These are phyloP conservation scores for Diloba caeruleocephala DNA, from an alignment of 2,888 invertebrate genomes.

Conservation along the genomic window DNA sequence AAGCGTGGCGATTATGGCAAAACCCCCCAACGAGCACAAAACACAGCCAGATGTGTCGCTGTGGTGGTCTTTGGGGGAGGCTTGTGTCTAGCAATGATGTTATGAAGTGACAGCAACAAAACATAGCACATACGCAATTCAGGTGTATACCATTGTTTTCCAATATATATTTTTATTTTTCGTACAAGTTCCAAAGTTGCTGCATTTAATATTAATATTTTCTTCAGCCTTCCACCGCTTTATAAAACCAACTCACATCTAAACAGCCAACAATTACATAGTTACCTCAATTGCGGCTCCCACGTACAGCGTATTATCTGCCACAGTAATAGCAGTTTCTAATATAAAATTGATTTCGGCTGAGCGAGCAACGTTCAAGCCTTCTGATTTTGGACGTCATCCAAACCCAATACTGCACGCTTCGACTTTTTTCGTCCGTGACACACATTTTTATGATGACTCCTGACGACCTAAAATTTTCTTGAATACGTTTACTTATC, in stretches of 20 bases:
- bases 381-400: conserved; percentile 61
- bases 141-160: too few species aligned
- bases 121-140: too few species aligned
- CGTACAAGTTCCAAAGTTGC: too few species aligned
- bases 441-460: conserved; percentile 59
- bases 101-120: too few species aligned
- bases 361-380: conserved; percentile 56
- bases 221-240: not conserved
- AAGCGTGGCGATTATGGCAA: too few species aligned
- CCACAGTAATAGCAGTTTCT: conserved; percentile 51
- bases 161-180: too few species aligned
- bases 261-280: conserved; percentile 29
- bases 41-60: too few species aligned
- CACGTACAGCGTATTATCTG: conserved; percentile 57
- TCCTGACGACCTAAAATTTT: conserved; percentile 45
- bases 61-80: too few species aligned
- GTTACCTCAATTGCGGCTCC: conserved; percentile 15
- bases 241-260: conserved; percentile 29
- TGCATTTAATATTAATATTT: too few species aligned
- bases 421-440: conserved; percentile 56
- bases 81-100: too few species aligned
- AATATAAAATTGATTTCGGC: conserved; percentile 69
- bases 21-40: too few species aligned
- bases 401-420: conserved; percentile 60
- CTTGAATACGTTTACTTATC: conserved; percentile 47